These are phyloP conservation scores for Zygaena filipendulae DNA, from an alignment of 2,888 invertebrate species.

Conservation along the genomic window DNA sequence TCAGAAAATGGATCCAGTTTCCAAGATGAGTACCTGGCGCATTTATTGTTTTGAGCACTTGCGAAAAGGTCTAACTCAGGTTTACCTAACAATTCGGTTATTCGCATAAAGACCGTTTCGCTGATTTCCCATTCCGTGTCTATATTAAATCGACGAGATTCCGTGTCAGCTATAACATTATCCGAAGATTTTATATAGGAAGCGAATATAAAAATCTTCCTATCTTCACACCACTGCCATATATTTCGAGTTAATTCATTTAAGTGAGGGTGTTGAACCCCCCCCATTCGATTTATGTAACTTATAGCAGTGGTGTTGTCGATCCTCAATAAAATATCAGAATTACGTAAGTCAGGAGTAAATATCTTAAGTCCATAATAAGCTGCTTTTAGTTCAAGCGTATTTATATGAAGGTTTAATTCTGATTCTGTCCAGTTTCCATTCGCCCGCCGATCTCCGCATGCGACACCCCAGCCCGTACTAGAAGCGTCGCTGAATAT, in stretches of 20 bases:
- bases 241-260: conserved; percentile 5
- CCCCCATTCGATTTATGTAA: conserved; percentile 12
- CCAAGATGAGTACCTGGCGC: conserved; percentile 8
- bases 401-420: conserved; percentile 3
- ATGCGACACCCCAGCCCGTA: conserved; percentile 1
- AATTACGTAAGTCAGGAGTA: conserved; percentile 1
- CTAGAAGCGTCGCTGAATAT: background rate
- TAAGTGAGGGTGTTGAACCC: conserved; percentile 9
- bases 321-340: conserved; percentile 6
- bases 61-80: conserved; percentile 13
- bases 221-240: conserved; percentile 12
- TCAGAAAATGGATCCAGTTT: conserved; percentile 6
- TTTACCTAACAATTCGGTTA: background rate
- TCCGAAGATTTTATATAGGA: conserved; percentile 12
- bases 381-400: conserved; percentile 6
- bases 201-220: conserved; percentile 9
- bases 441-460: background rate
- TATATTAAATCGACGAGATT: conserved; percentile 6
- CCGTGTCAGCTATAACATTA: conserved; percentile 10
- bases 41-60: conserved; percentile 3
- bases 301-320: conserved; percentile 13
- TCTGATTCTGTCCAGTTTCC: conserved; percentile 5
- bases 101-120: conserved; percentile 1
- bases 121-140: conserved; percentile 12
- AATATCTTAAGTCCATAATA: conserved; percentile 7